phyloP scores from a whole-genome alignment of 2,888 invertebrate species.

The Dynastes grantii region DNA sequence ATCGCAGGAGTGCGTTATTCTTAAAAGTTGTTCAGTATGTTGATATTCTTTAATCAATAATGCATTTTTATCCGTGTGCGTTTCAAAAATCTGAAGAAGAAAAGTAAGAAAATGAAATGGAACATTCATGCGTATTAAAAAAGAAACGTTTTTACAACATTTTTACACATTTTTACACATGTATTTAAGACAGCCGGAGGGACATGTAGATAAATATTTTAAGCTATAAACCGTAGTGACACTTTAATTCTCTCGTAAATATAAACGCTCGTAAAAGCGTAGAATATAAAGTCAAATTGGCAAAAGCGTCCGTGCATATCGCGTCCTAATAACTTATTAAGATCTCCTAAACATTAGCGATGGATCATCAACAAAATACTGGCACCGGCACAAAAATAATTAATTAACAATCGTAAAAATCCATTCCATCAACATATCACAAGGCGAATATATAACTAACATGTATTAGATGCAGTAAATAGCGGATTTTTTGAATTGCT shows the following conservation, averaged over 20 bases:
- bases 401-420: neutral
- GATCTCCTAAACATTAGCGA: neutral
- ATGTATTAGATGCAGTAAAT: too few relatives aligned
- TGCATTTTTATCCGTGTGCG: too few relatives aligned
- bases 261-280: slow-evolving; percentile 20
- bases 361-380: neutral
- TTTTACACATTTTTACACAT: too few relatives aligned
- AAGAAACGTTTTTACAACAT: too few relatives aligned
- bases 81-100: too few relatives aligned
- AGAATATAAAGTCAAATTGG: slow-evolving; percentile 16
- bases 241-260: slow-evolving; percentile 20
- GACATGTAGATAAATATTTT: slow-evolving; percentile 11
- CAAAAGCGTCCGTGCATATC: slow-evolving; percentile 2
- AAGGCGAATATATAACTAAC: too few relatives aligned
- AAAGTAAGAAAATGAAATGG: too few relatives aligned
- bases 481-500: neutral
- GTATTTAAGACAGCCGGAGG: slow-evolving; percentile 2
- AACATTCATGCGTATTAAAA: too few relatives aligned
- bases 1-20: too few relatives aligned
- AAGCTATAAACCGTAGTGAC: slow-evolving; percentile 15
- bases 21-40: too few relatives aligned
- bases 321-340: slow-evolving; percentile 8
- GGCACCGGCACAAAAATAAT: neutral
- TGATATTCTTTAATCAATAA: too few relatives aligned
- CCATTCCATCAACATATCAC: neutral